A percentile compares a stretch with the other conserved stretches of the same genome.
phyloP scores from a whole-genome alignment of 2,113 vertebrate genomes.

The Rhineura floridana region DNA sequence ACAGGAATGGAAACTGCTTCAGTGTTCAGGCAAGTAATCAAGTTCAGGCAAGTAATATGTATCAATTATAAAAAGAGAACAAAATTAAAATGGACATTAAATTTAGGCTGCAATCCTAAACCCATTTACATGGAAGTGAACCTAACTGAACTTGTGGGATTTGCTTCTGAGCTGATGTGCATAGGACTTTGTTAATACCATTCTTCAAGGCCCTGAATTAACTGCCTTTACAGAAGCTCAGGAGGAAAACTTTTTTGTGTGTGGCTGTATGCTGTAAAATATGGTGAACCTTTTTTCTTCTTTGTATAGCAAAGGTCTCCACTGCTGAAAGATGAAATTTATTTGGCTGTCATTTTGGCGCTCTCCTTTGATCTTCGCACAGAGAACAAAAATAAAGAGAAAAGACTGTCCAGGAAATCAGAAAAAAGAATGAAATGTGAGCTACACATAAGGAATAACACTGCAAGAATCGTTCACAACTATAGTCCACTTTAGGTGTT shows the following conservation, averaged over 20 bases:
- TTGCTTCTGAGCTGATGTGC: no score
- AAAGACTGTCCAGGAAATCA: not conserved
- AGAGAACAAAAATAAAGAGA: not conserved
- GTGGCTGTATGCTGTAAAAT: not conserved
- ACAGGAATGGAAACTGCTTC: conserved; percentile 76
- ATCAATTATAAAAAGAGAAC: not conserved
- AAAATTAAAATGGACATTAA: not conserved
- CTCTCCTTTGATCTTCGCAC: not conserved
- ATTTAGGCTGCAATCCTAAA: not conserved
- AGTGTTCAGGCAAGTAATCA: conserved; percentile 62
- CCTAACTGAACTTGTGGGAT: no score
- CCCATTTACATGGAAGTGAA: no score
- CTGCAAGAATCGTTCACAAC: not conserved
- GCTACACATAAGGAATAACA: not conserved
- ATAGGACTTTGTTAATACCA: no score
- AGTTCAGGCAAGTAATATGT: conserved; percentile 53
- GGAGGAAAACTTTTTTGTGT: not conserved
- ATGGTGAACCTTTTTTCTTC: conserved; percentile 19
- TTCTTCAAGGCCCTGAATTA: not conserved
- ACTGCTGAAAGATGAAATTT: conserved; percentile 44
- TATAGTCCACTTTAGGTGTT: no score
- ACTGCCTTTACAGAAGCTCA: not conserved
- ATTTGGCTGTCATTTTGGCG: not conserved
- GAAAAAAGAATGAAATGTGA: not conserved
- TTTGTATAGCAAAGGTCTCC: conserved; percentile 53